These are phyloP conservation scores for Daphoenositta chrysoptera DNA, from an alignment of 2,113 vertebrate species.

Conservation along the genomic window DNA sequence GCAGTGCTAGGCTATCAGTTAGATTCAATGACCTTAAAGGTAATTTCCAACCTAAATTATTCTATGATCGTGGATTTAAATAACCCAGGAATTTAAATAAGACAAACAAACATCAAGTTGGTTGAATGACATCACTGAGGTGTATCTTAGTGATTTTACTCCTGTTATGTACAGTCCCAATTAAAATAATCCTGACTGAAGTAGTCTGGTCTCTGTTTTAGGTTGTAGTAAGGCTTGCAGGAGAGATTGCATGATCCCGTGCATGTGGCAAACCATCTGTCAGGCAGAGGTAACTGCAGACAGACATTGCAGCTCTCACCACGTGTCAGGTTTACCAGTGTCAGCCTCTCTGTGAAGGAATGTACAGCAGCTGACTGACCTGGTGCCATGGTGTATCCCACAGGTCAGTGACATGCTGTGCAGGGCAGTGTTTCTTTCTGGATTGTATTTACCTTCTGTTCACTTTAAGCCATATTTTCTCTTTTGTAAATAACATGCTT, in stretches of 20 bases:
- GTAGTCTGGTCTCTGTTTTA: neutral
- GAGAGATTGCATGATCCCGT: neutral
- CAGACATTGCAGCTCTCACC: neutral
- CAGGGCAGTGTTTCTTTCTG: neutral
- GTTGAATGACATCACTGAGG: neutral
- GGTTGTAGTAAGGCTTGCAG: neutral
- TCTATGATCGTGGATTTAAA: neutral
- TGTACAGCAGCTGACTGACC: neutral
- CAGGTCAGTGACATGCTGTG: neutral
- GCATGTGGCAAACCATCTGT: neutral
- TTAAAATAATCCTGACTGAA: neutral
- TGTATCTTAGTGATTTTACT: neutral
- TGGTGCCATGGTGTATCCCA: neutral
- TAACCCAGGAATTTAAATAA: neutral
- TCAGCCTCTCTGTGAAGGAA: neutral
- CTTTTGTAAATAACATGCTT: neutral
- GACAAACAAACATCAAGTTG: neutral
- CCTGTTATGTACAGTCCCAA: neutral
- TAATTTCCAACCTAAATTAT: neutral
- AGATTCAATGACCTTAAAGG: neutral
- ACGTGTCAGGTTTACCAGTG: accelerated
- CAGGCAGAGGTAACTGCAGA: neutral
- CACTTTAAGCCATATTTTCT: neutral
- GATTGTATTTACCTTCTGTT: neutral
- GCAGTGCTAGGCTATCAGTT: neutral